Percentiles rank a stretch among this genome's conserved stretches.
phyloP scores from a whole-genome alignment of 2,113 vertebrate species.

The Mastomys natalensis region DNA sequence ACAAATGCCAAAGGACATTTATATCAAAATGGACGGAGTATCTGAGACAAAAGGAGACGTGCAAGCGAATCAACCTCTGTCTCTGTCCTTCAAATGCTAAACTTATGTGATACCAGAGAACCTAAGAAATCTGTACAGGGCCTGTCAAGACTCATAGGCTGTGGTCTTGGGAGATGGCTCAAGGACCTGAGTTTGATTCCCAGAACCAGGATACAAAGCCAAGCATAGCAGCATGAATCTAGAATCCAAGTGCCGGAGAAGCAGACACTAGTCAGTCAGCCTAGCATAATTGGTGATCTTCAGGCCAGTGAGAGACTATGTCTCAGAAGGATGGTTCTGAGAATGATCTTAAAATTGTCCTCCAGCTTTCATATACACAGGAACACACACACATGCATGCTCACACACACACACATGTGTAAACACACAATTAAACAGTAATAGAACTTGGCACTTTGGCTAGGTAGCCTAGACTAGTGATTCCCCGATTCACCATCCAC shows the following conservation, averaged over 20 bases:
- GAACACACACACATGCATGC: too few relatives aligned
- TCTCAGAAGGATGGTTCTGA: neutral
- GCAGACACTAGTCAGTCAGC: neutral
- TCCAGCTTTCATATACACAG: neutral
- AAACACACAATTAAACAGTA: neutral
- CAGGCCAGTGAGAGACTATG: neutral
- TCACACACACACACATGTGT: neutral
- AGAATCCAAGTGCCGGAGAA: neutral
- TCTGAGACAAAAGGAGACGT: neutral
- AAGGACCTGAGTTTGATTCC: neutral
- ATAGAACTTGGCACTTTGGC: conserved; percentile 22
- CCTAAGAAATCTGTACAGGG: neutral
- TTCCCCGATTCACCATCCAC: neutral
- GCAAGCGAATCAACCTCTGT: neutral
- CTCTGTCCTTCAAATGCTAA: conserved; percentile 14
- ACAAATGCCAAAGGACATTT: conserved; percentile 29
- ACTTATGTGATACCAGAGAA: neutral
- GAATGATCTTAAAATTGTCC: neutral
- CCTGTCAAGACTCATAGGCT: neutral
- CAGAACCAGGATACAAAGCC: neutral
- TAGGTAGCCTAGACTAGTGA: neutral
- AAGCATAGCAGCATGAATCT: too few relatives aligned
- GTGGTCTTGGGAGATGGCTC: neutral
- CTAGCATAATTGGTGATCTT: neutral
- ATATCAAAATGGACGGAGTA: neutral